These are phyloP conservation scores for Trachelus stipa DNA, from an alignment of 2,888 invertebrate genomes.

Conservation along the genomic window DNA sequence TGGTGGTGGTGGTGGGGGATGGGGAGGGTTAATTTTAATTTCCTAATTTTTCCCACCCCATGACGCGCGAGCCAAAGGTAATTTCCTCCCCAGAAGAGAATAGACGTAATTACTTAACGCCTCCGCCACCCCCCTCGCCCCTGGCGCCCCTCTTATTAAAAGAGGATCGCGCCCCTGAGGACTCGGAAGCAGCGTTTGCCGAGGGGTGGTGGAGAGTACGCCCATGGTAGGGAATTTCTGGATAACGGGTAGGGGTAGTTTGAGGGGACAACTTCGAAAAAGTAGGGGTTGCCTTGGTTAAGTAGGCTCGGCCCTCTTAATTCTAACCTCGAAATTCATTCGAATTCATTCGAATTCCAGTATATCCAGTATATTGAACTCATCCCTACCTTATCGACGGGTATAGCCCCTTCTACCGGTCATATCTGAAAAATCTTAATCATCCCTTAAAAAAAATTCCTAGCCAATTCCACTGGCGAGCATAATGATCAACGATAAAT, in stretches of 20 bases:
- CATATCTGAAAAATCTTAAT: not conserved
- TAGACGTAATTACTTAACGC: slow-evolving; percentile 67
- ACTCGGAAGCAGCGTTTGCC: slow-evolving; percentile 40
- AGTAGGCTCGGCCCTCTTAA: not conserved
- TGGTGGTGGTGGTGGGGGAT: slow-evolving; percentile 17
- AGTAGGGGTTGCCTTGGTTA: slow-evolving; percentile 1
- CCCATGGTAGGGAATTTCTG: slow-evolving; percentile 26
- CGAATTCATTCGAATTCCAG: not conserved
- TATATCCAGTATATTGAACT: not conserved
- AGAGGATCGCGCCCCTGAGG: slow-evolving; percentile 61
- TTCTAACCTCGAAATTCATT: not conserved
- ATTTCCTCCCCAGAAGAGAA: slow-evolving; percentile 65
- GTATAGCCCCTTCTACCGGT: not conserved
- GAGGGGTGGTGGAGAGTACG: slow-evolving; percentile 37
- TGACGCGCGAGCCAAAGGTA: slow-evolving; percentile 45
- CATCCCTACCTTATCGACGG: not conserved
- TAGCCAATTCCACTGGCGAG: not conserved
- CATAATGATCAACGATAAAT: not conserved
- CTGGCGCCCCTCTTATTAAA: slow-evolving; percentile 56
- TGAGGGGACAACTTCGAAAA: not conserved
- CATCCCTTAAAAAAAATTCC: not conserved
- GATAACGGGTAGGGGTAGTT: not conserved
- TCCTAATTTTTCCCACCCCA: slow-evolving; percentile 62
- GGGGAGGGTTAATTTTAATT: slow-evolving; percentile 64
- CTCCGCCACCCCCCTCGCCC: slow-evolving; percentile 45